These are phyloP conservation scores for Anthoptus insignis DNA, from an alignment of 2,888 invertebrate species.

Conservation along the genomic window DNA sequence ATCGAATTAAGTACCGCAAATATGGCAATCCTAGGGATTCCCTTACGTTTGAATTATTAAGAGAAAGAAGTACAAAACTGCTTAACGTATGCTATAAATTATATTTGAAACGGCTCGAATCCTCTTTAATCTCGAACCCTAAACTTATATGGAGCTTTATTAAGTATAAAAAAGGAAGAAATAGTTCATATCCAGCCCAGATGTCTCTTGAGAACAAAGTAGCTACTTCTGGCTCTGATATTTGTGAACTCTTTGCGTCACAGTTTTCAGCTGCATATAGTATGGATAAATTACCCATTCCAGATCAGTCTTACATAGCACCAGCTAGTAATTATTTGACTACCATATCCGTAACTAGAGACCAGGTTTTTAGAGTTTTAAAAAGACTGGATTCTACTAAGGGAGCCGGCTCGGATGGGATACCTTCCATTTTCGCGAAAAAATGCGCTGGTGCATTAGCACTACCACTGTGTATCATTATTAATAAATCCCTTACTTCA, in stretches of 20 bases:
- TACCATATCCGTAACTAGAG: background rate
- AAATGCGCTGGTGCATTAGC: slow-evolving; percentile 22
- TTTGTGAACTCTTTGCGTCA: background rate
- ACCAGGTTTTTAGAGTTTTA: slow-evolving; percentile 26
- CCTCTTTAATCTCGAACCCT: slow-evolving; percentile 30
- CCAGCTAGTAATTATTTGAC: background rate
- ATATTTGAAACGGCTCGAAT: slow-evolving; percentile 31
- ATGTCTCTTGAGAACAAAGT: slow-evolving; percentile 20
- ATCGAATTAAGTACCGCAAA: slow-evolving; percentile 32
- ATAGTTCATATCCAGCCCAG: slow-evolving; percentile 31
- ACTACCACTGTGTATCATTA: slow-evolving; percentile 22
- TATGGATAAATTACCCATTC: background rate
- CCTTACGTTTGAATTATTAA: slow-evolving; percentile 19
- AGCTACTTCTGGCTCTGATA: background rate
- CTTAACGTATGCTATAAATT: background rate
- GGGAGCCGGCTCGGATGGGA: slow-evolving; percentile 34
- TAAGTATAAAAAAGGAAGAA: slow-evolving; percentile 31
- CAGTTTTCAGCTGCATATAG: background rate
- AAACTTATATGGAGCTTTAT: slow-evolving; percentile 43
- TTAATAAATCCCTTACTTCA: slow-evolving; percentile 11
- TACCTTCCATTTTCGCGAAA: slow-evolving; percentile 25
- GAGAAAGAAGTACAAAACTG: slow-evolving; percentile 8
- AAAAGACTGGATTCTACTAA: slow-evolving; percentile 37
- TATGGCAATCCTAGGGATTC: slow-evolving; percentile 42
- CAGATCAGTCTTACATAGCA: fast-evolving